Base-by-base conservation (phyloP, 1,140 invertebrate species). In the Lasaia peninsularis region DNA sequence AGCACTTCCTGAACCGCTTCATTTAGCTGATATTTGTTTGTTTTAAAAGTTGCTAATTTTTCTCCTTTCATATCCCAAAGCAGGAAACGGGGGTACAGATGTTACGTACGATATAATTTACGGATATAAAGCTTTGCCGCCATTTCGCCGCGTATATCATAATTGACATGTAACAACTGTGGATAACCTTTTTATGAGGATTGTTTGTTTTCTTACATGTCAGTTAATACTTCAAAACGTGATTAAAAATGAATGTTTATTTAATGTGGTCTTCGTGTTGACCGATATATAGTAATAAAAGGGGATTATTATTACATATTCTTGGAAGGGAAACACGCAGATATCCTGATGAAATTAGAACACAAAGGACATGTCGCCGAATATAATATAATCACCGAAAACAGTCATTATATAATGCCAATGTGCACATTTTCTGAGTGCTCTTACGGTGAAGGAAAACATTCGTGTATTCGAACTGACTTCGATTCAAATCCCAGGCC, bases 21-120 rank as follows among this genome's bases (percentile, higher is more conserved):
- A 48, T n/a, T 48, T 48, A 11, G 40, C 40, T 4, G n/a, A 48
- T 48, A 48, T 48, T 48, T 44, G 40, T 44, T 44, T 48, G 2
- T 8, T n/a, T 18, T 48, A 2, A 10, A 48, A 11, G 9, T 48
- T 20, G 40, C 40, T 48, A 48, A 48, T 21, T 48, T 48, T 48
- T 48, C 18, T 20, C 11, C 40, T 48, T 48, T 48, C 40, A 48
- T 21, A 21, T 21, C 10, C 11, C 40, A 21, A 48, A 48, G 20
- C 40, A 48, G 40, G 40, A 35, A 14, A 35, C 12, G 34, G 11
- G 18, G 20, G 18, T 48, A 48, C 40, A 48, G 18, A 48, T 48
- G 40, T 48, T 48, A 48, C 20, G 20, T 48, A 20, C 18, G 10
- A 11, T 10, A 48, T 48, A 21, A 48, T 48, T 48, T 21, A 48